Conservation (phyloP, 2,797 vertebrate genomes). For the Rhinichthys osculus region DNA sequence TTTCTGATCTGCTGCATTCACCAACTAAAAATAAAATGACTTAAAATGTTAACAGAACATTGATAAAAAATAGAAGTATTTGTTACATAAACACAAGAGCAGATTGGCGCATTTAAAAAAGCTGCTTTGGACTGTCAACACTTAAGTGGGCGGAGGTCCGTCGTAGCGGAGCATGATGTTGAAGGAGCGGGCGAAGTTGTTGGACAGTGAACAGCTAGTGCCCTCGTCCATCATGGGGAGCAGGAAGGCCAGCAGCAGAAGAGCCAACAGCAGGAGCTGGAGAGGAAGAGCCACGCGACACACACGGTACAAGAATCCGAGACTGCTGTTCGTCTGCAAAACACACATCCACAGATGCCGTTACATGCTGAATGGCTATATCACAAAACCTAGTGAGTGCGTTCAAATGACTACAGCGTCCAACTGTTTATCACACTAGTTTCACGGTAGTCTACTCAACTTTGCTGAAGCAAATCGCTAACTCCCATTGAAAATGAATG, state of each 20-base stretch:
- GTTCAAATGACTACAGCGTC: not conserved
- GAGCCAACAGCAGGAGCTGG: conserved; percentile 85
- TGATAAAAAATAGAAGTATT: conserved; percentile 6
- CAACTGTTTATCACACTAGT: not conserved
- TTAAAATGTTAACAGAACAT: conserved; percentile 14
- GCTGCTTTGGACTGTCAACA: not conserved
- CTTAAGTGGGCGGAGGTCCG: conserved; percentile 88
- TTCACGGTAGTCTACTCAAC: not conserved
- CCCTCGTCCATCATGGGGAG: conserved; percentile 83
- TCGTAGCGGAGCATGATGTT: conserved; percentile 89
- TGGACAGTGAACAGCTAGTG: conserved; percentile 86
- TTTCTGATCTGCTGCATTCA: conserved; percentile 51
- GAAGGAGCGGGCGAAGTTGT: conserved; percentile 95
- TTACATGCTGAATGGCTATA: not conserved
- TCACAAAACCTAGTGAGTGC: not conserved
- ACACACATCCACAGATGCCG: conserved; percentile 45
- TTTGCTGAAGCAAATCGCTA: not conserved
- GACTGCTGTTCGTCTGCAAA: conserved; percentile 35
- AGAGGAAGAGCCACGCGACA: conserved; percentile 86
- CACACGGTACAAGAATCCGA: conserved; percentile 74
- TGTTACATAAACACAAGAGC: not conserved
- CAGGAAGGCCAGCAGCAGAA: conserved; percentile 87
- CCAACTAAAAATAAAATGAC: conserved; percentile 17
- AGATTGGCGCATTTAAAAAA: not conserved
- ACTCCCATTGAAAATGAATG: not conserved